Evolutionary conservation across 2,888 invertebrate genomes (phyloP).

Genomic region (Erebia epiphron): DNA sequence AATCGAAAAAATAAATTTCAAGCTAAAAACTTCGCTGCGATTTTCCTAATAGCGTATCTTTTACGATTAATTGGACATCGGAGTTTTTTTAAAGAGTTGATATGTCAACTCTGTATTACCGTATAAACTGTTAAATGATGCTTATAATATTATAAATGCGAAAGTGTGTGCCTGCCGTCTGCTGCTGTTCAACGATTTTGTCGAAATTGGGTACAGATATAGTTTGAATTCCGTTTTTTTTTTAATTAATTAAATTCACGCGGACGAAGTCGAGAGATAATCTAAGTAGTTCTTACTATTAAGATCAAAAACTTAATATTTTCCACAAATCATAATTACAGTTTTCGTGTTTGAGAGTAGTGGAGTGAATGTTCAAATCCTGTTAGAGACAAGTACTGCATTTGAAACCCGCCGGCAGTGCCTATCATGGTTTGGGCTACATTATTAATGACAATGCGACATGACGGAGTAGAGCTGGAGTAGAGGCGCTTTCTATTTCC

Average conservation of each 20-base stretch:
- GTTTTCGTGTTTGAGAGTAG: neutral
- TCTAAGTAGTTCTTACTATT: neutral
- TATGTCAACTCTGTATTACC: no score
- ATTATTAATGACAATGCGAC: slow-evolving; percentile 52
- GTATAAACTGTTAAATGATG: neutral
- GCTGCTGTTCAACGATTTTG: no score
- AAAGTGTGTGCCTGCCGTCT: no score
- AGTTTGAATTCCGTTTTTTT: no score
- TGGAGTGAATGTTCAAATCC: slow-evolving; percentile 46
- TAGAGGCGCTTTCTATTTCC: slow-evolving; percentile 38
- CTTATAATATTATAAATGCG: no score
- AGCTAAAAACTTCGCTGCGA: slow-evolving; percentile 18
- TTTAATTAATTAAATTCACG: no score
- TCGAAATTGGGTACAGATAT: no score
- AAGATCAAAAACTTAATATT: neutral
- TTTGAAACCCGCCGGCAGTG: slow-evolving; percentile 47
- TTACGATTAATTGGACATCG: slow-evolving; percentile 8
- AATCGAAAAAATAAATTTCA: slow-evolving; percentile 53
- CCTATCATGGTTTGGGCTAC: slow-evolving; percentile 45
- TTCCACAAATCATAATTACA: neutral
- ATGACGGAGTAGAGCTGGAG: slow-evolving; percentile 37
- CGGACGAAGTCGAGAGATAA: no score
- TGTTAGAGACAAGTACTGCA: slow-evolving; percentile 57
- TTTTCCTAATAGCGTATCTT: slow-evolving; percentile 14
- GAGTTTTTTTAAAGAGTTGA: neutral